Conservation (phyloP, 2,888 invertebrate species). For the Nebria brevicollis region DNA sequence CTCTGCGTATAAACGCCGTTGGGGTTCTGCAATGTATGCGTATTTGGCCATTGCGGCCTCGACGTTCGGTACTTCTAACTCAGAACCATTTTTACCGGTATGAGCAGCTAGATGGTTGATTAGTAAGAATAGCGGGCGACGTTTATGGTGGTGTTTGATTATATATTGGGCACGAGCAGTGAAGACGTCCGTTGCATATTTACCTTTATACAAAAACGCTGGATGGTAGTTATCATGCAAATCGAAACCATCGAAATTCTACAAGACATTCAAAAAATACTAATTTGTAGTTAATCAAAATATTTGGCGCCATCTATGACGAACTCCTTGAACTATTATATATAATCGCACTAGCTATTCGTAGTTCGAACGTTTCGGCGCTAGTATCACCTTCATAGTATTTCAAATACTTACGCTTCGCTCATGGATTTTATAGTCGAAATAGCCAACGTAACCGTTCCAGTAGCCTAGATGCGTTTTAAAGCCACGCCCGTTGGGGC, state of each 20-base stretch:
- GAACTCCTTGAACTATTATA: background rate
- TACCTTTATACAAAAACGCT: conserved; percentile 67
- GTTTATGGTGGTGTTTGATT: conserved; percentile 68
- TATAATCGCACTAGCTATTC: background rate
- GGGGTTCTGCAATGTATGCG: conserved; percentile 71
- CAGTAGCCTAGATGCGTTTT: conserved; percentile 86
- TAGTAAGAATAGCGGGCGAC: conserved; percentile 78
- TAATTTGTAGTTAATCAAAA: background rate
- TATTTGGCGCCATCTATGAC: background rate
- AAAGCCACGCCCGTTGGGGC: conserved; percentile 80
- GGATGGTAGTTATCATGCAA: conserved; percentile 60
- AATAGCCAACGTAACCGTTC: conserved; percentile 84
- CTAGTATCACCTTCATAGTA: background rate
- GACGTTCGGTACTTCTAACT: conserved; percentile 74
- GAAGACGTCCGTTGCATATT: conserved; percentile 78
- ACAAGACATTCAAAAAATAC: conserved; percentile 44
- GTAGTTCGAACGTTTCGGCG: too few species aligned
- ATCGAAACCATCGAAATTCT: conserved; percentile 64
- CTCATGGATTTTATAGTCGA: conserved; percentile 65
- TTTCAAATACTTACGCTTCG: conserved; percentile 23
- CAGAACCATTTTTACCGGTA: conserved; percentile 72
- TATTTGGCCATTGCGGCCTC: conserved; percentile 71
- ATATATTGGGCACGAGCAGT: conserved; percentile 72
- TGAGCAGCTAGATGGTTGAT: conserved; percentile 83
- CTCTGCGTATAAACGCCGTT: conserved; percentile 77